Evolutionary conservation across 2,888 invertebrate species (phyloP).

Genomic region (Listrodromus nycthemerus): DNA sequence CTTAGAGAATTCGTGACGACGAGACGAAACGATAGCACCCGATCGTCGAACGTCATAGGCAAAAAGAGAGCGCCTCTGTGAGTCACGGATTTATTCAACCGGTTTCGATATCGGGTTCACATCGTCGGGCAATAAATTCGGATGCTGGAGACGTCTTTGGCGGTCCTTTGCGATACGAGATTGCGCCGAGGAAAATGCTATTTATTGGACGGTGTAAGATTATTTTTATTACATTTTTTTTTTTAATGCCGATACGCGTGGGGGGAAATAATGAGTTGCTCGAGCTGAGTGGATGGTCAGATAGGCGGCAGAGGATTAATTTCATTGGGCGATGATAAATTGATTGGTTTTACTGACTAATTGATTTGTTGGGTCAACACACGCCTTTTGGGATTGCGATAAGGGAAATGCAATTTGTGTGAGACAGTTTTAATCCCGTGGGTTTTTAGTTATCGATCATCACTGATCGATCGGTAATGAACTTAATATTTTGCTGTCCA

Average conservation of each 20-base stretch:
- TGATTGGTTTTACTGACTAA: background rate
- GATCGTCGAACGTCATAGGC: constrained; percentile 44
- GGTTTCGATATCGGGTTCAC: background rate
- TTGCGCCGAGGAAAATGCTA: background rate
- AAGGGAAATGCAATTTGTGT: background rate
- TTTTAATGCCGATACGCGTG: background rate
- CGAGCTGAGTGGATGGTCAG: too few relatives aligned
- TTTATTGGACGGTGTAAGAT: background rate
- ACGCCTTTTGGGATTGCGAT: background rate
- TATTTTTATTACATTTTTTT: background rate
- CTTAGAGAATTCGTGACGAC: constrained; percentile 58
- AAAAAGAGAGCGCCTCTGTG: constrained; percentile 19
- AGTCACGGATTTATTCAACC: constrained; percentile 41
- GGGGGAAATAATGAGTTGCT: too few relatives aligned
- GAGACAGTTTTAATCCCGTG: too few relatives aligned
- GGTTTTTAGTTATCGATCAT: too few relatives aligned
- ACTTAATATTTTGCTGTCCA: background rate
- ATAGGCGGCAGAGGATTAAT: too few relatives aligned
- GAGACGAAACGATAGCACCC: constrained; percentile 30
- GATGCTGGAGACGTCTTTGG: background rate
- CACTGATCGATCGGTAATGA: background rate
- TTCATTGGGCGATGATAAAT: too few relatives aligned
- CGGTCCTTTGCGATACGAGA: background rate
- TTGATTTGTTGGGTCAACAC: too few relatives aligned
- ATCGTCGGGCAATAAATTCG: background rate